Evolutionary conservation across 30 jellyfish, hydroid and myxozoan species (phyloP).

Genomic region (Pelagia noctiluca): DNA sequence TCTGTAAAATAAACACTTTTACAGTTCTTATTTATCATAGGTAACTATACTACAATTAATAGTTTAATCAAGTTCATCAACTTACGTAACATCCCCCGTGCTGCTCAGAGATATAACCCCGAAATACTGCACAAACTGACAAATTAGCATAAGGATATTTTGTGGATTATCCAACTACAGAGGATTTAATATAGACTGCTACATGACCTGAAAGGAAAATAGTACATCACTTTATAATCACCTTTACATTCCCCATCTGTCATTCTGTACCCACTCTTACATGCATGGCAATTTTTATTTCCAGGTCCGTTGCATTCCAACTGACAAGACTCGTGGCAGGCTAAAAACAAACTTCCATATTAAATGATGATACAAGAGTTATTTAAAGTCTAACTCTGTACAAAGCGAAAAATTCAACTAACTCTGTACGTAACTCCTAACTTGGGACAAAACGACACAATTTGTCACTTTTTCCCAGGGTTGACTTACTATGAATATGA

Average conservation of each 20-base stretch:
- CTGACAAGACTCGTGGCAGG: constrained; percentile 89
- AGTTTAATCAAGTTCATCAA: neutral
- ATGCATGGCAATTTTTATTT: constrained; percentile 63
- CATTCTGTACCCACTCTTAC: constrained; percentile 83
- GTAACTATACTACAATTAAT: neutral
- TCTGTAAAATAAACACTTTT: constrained; percentile 51
- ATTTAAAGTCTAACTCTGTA: neutral
- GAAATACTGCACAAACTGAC: too few relatives aligned
- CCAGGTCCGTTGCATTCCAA: constrained; percentile 91
- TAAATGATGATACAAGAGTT: neutral
- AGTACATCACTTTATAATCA: neutral
- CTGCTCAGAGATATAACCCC: neutral
- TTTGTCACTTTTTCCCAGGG: neutral
- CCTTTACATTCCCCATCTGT: constrained; percentile 90
- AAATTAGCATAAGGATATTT: too few relatives aligned
- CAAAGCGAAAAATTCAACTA: neutral
- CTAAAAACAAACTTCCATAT: constrained; percentile 24
- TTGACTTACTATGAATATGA: too few relatives aligned
- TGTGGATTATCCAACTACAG: neutral
- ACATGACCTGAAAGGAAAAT: neutral
- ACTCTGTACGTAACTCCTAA: neutral
- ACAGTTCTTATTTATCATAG: neutral
- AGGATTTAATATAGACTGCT: neutral
- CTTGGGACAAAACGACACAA: neutral
- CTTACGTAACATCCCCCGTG: neutral